A percentile compares a stretch with the other conserved stretches of the same genome.
These are phyloP conservation scores for Ips nitidus DNA, from an alignment of 1,140 invertebrate genomes.

Conservation along the genomic window DNA sequence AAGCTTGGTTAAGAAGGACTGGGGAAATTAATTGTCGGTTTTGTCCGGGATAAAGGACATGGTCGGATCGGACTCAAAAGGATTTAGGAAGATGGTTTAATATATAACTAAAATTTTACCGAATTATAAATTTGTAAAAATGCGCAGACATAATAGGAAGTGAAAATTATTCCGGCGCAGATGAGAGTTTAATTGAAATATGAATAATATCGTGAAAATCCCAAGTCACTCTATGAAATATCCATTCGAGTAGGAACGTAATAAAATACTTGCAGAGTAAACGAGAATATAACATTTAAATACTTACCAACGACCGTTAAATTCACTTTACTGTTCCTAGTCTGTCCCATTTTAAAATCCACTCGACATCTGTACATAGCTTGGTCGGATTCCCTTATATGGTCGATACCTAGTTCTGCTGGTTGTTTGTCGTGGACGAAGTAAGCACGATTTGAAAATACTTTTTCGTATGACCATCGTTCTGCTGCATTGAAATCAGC, in stretches of 20 bases:
- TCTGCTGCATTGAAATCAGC: constrained; percentile 73
- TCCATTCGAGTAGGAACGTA: no score
- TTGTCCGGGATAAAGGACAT: no score
- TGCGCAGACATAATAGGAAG: neutral
- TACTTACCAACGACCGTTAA: constrained; percentile 85
- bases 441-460: constrained; percentile 80
- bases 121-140: no score
- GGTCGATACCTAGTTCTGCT: constrained; percentile 79
- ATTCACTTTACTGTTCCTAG: constrained; percentile 82
- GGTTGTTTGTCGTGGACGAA: constrained; percentile 79
- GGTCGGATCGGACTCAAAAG: no score
- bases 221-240: no score
- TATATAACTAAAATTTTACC: no score
- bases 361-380: constrained; percentile 85
- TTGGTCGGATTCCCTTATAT: constrained; percentile 72
- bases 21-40: constrained; percentile 16
- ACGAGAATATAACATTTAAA: no score
- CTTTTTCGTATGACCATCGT: constrained; percentile 82
- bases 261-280: no score
- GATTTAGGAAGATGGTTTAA: no score
- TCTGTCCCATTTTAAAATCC: constrained; percentile 85
- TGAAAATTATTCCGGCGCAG: neutral
- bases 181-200: constrained; percentile 3
- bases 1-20: neutral
- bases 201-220: neutral